These are phyloP conservation scores for Drosophila ananassae DNA, from an alignment of 1,140 invertebrate genomes.

Conservation along the genomic window DNA sequence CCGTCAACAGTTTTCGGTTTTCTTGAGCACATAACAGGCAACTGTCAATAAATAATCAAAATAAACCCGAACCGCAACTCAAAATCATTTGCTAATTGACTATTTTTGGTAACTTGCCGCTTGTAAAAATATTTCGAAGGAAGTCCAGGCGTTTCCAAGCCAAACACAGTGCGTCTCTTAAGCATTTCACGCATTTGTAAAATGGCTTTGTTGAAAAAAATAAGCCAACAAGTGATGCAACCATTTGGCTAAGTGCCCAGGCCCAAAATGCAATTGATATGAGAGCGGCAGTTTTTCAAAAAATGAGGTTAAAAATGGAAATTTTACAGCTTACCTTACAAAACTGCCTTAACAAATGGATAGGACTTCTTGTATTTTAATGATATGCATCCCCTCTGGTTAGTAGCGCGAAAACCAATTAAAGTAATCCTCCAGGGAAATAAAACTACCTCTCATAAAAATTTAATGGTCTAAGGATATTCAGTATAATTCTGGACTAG, in stretches of 20 bases:
- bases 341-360: conserved; percentile 16
- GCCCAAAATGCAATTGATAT: conserved; percentile 38
- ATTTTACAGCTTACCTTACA: conserved; percentile 14
- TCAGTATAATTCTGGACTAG: conserved; percentile 17
- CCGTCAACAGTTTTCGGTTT: conserved; percentile 57
- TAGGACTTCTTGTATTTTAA: conserved; percentile 19
- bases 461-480: conserved; percentile 16
- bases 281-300: not conserved
- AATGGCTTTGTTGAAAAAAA: conserved; percentile 45
- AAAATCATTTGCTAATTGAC: conserved; percentile 64
- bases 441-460: conserved; percentile 25
- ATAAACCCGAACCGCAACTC: conserved; percentile 61
- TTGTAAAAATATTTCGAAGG: conserved; percentile 69
- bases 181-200: conserved; percentile 74
- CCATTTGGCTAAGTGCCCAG: conserved; percentile 16
- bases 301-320: conserved; percentile 4
- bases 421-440: conserved; percentile 25
- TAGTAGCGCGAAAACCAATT: conserved; percentile 17
- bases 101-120: conserved; percentile 74
- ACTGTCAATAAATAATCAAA: conserved; percentile 81
- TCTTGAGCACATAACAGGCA: conserved; percentile 67
- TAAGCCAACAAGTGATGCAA: conserved; percentile 59
- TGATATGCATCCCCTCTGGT: conserved; percentile 16
- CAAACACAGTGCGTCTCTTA: conserved; percentile 33
- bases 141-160: conserved; percentile 42